phyloP scores from a whole-genome alignment of 2,113 vertebrate genomes.

The Motacilla alba region DNA sequence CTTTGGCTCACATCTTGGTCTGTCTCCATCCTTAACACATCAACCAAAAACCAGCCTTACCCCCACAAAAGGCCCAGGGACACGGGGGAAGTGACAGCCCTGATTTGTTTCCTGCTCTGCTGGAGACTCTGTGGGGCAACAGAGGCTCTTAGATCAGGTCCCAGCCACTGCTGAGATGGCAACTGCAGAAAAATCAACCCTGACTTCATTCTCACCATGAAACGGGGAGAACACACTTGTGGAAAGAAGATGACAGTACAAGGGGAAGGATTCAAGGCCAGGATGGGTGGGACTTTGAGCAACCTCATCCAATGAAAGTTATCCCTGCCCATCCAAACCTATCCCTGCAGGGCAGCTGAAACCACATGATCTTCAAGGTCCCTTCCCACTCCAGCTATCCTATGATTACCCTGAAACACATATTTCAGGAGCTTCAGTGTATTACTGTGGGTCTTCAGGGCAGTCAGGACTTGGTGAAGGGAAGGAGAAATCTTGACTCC shows the following conservation, averaged over 20 bases:
- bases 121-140: no score
- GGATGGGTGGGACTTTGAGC: background rate
- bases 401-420: background rate
- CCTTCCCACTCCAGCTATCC: background rate
- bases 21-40: background rate
- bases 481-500: no score
- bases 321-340: background rate
- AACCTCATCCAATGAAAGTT: background rate
- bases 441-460: no score
- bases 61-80: background rate
- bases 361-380: background rate
- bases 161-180: background rate
- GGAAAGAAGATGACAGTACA: background rate
- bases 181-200: background rate
- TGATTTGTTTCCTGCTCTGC: background rate
- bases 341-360: background rate
- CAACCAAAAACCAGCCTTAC: background rate
- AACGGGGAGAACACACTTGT: background rate
- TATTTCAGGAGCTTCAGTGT: background rate
- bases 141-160: background rate
- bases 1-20: background rate
- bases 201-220: background rate
- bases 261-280: background rate
- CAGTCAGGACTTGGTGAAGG: no score
- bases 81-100: background rate